These are phyloP conservation scores for Dipus sagitta DNA, from an alignment of 2,797 vertebrate genomes.

Conservation along the genomic window DNA sequence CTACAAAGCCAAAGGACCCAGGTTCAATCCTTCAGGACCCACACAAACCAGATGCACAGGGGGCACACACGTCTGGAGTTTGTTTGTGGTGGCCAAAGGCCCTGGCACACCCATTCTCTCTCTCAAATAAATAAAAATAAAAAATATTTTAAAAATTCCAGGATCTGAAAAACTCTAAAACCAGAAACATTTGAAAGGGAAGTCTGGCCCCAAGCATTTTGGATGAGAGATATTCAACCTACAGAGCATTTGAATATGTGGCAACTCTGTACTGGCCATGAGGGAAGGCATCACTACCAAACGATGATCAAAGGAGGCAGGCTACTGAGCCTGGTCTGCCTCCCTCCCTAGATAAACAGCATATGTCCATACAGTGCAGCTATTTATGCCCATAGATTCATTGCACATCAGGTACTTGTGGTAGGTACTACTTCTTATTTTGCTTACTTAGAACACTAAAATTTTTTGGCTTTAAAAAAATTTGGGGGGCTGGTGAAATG, in stretches of 20 bases:
- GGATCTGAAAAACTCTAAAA: not conserved
- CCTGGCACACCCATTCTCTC: no score
- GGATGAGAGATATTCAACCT: not conserved
- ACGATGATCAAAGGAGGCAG: not conserved
- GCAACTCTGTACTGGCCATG: not conserved
- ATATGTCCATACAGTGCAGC: not conserved
- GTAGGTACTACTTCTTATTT: slow-evolving; percentile 6
- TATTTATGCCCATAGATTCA: not conserved
- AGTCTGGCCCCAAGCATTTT: not conserved
- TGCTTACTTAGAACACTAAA: not conserved
- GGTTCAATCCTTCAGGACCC: no score
- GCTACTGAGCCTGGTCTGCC: not conserved
- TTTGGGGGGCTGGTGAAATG: no score
- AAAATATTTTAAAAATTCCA: no score
- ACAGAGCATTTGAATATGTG: not conserved
- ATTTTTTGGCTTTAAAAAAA: not conserved
- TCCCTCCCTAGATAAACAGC: not conserved
- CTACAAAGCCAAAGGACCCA: no score
- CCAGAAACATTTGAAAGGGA: not conserved
- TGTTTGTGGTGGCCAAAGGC: no score
- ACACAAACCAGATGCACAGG: no score
- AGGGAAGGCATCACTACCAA: not conserved
- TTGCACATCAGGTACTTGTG: not conserved
- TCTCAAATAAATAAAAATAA: no score
- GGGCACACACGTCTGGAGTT: no score